These are phyloP conservation scores for Balearica regulorum DNA, from an alignment of 2,797 vertebrate species.

Conservation along the genomic window DNA sequence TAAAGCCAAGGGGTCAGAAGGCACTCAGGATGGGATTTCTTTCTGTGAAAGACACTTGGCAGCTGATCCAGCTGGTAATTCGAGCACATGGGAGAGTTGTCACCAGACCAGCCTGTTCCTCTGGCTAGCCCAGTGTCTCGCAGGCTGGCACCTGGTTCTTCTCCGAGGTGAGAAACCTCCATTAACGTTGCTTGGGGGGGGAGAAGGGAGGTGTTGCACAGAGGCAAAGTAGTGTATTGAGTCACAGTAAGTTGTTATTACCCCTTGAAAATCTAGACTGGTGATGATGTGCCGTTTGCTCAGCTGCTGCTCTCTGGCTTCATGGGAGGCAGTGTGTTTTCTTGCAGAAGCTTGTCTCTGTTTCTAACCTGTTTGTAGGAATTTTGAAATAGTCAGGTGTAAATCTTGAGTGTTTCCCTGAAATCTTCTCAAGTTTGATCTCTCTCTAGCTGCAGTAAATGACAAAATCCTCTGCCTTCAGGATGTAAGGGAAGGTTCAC, in stretches of 20 bases:
- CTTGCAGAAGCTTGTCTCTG: background rate
- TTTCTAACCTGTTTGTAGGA: background rate
- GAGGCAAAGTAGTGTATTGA: background rate
- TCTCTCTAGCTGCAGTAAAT: background rate
- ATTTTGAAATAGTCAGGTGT: background rate
- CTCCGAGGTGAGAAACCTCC: conserved; percentile 22
- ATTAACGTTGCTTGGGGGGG: background rate
- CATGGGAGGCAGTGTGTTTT: background rate
- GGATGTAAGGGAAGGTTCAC: background rate
- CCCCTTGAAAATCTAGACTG: background rate
- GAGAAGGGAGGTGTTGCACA: background rate
- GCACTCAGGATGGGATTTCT: conserved; percentile 6
- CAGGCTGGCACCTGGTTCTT: conserved; percentile 21
- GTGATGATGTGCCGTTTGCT: background rate
- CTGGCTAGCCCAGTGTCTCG: background rate
- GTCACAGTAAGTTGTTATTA: background rate
- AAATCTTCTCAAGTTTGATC: background rate
- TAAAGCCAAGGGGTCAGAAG: background rate
- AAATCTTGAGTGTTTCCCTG: background rate
- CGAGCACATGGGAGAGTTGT: conserved; percentile 38
- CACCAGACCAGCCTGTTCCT: conserved; percentile 32
- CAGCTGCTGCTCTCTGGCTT: background rate
- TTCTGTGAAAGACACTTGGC: conserved; percentile 22
- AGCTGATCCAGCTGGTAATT: background rate
- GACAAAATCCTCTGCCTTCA: background rate